phyloP scores from a whole-genome alignment of 1,140 invertebrate genomes.

The Pissodes strobi region DNA sequence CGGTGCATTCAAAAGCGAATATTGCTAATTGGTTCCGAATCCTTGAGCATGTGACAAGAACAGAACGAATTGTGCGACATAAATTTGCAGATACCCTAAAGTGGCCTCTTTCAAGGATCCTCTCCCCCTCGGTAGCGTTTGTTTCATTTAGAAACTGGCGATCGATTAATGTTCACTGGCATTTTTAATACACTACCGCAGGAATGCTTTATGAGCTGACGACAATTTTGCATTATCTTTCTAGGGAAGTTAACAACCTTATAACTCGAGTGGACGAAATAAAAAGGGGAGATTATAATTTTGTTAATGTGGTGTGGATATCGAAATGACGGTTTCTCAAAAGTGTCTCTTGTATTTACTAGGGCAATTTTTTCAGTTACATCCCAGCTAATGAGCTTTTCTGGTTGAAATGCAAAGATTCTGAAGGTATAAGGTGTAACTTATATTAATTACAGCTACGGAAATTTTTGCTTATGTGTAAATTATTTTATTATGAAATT shows the following conservation, averaged over 20 bases:
- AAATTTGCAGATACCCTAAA: slow-evolving; percentile 30
- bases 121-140: slow-evolving; percentile 25
- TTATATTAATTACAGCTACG: too few species aligned
- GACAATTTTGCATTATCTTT: slow-evolving; percentile 37
- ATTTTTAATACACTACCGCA: slow-evolving; percentile 39
- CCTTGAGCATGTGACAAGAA: background rate
- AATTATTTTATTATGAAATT: too few species aligned
- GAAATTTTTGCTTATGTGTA: too few species aligned
- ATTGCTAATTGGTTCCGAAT: slow-evolving; percentile 4
- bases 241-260: slow-evolving; percentile 32
- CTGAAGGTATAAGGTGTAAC: too few species aligned
- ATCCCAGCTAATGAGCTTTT: too few species aligned
- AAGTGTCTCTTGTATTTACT: too few species aligned
- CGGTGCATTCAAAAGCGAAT: too few species aligned
- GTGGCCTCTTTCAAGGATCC: slow-evolving; percentile 24
- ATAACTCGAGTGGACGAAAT: slow-evolving; percentile 2
- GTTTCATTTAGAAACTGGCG: slow-evolving; percentile 42
- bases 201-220: slow-evolving; percentile 38
- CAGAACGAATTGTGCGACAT: slow-evolving; percentile 7
- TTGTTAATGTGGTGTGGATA: slow-evolving; percentile 1
- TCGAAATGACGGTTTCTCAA: too few species aligned
- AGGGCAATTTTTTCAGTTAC: too few species aligned
- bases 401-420: too few species aligned
- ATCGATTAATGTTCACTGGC: slow-evolving; percentile 37
- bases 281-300: slow-evolving; percentile 17